Evolutionary conservation across 2,888 invertebrate genomes (phyloP), one percentile per base, ranked within the genome.

Genomic region (Synergus gifuensis): DNA sequence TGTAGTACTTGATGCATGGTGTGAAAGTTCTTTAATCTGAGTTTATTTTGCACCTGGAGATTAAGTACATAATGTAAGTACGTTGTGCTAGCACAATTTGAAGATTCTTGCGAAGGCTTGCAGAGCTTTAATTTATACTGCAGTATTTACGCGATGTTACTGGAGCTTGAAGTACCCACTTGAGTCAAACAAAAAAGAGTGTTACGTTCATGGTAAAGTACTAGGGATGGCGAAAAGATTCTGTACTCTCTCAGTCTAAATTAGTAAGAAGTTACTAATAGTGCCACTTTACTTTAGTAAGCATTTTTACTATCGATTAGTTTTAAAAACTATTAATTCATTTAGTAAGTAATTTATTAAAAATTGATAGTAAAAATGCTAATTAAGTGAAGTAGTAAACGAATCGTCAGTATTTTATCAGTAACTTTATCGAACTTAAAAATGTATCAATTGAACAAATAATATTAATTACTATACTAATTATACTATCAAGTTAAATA

Each of bases 71-170:
- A 64, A 64, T 64, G n/a, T 40, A 64, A 42, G 64, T 40, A 64
- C 40, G 64, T 40, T n/a, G 42, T 40, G 40, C 36, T 64, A 40
- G 18, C 11, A 36, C 28, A 54, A 40, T 22, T 73, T 49, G 9
- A 54, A 40, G 73, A 36, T 49, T 49, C 54, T 28, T 69, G 46
- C 49, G 46, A 69, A 69, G 11, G 54, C 54, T 73, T 82, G 80
- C 79, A 79, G 80, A 79, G 78, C 80, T 79, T 79, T 69, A 82
- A 79, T 73, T 73, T 54, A 73, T 80, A 64, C 80, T 82, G 78
- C 77, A 79, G 82, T 79, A 78, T 82, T 77, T 82, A 79, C 76
- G 76, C 76, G 76, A 76, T 78, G 76, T 79, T 78, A 49, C 76
- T 58, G 79, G 76, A 76, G 64, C 80, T 49, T 79, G 64, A 79